phyloP scores from a whole-genome alignment of 2,888 invertebrate genomes.

The Argynnis bischoffii region DNA sequence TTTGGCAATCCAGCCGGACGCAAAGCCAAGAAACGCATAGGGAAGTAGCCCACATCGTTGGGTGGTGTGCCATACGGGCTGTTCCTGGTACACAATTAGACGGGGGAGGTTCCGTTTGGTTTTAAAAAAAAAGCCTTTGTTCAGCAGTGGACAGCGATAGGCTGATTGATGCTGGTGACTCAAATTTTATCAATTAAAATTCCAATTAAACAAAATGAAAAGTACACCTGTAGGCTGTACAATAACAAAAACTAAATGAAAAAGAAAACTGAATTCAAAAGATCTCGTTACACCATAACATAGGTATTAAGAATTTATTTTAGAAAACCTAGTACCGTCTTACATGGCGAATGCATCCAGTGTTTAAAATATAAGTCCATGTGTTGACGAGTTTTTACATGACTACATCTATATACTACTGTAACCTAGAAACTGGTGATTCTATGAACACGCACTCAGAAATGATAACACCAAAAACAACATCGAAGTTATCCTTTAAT shows the following conservation, averaged over 20 bases:
- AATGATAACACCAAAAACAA: neutral
- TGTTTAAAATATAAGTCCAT: constrained; percentile 62
- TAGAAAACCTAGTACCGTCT: constrained; percentile 63
- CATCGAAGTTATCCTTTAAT: neutral
- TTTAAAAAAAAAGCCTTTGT: too few relatives aligned
- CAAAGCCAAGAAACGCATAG: too few relatives aligned
- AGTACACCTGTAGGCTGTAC: too few relatives aligned
- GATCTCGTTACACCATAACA: neutral
- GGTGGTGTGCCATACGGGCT: too few relatives aligned
- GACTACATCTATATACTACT: constrained; percentile 51
- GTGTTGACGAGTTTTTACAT: constrained; percentile 64
- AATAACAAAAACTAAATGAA: neutral
- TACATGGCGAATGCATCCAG: constrained; percentile 69
- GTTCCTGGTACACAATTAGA: too few relatives aligned
- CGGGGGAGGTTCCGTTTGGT: too few relatives aligned
- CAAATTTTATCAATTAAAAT: too few relatives aligned
- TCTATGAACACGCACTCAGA: constrained; percentile 60
- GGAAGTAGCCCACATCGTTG: too few relatives aligned
- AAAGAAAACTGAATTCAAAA: neutral
- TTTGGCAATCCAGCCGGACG: too few relatives aligned
- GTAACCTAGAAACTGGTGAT: constrained; percentile 72
- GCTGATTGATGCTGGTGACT: too few relatives aligned
- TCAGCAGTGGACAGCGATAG: too few relatives aligned
- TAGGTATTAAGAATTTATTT: constrained; percentile 43
- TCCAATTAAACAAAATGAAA: too few relatives aligned